Base-by-base conservation (phyloP, 1,140 invertebrate genomes). In the Zaprionus vittiger region DNA sequence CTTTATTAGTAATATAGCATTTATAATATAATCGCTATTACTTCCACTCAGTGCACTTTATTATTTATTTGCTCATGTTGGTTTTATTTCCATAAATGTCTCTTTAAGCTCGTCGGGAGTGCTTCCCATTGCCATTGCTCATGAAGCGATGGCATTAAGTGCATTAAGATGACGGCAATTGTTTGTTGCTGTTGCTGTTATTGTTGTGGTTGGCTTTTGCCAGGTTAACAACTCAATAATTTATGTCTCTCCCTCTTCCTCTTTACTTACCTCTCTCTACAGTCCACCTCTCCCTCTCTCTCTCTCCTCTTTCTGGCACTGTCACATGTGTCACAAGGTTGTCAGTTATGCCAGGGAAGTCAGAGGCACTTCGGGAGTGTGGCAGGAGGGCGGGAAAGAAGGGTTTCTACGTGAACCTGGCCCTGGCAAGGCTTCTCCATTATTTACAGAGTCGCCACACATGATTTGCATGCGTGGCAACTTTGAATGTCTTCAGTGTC, bases 391-490 rank as follows among this genome's bases (percentile, higher is more conserved):
- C 12, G 37, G 37, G 37, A 14, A 0, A 34, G 31, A n/a, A 20
- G 38, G 14, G 41, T 20, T 52, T 20, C 9, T 9, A 11, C 31
- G 9, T 11, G 37, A 67, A 64, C 66, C 54, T 57, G 59, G 4
- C 22, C 41, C 52, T 24, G 5, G 31, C 52, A 63, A 72, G 64
- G 59, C 69, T 81, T 76, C 84, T 89, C 69, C 81, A 89, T 90
- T 85, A 89, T 90, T 84, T 72, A 77, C 81, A 85, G 26, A 38
- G 54, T 57, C 60, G 59, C 71, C 71, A 73, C 66, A 20, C 28
- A 55, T 76, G 85, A 90, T 81, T 89, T 90, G 85, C 85, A 89
- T 89, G 79, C 86, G 76, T 81, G 81, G 85, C 79, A 74, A 72
- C 80, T 76, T 81, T 81, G 74, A 90, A 77, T 74, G 78, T 84